Conservation (phyloP, 35 echinoderm and acorn worm genomes). For the Ptychodera flava region DNA sequence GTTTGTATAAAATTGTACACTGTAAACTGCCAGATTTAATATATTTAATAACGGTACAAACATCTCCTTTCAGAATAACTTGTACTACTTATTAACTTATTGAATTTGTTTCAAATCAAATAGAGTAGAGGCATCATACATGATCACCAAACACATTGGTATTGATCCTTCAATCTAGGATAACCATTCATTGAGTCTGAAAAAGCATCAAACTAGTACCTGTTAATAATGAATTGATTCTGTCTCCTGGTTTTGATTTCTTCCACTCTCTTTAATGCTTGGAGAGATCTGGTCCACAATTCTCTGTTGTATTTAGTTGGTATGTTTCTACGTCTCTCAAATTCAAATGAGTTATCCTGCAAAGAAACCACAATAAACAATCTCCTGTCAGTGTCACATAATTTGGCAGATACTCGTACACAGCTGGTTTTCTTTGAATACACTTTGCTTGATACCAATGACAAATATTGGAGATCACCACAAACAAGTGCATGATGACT, state of each 20-base stretch:
- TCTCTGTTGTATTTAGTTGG: constrained; percentile 92
- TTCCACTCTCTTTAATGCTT: constrained; percentile 86
- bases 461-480: too few relatives aligned
- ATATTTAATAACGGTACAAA: too few relatives aligned
- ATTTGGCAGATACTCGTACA: constrained; percentile 87
- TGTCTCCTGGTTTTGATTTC: constrained; percentile 91
- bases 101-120: too few relatives aligned
- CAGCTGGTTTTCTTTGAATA: constrained; percentile 85
- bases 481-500: too few relatives aligned
- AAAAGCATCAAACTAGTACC: too few relatives aligned
- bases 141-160: neutral
- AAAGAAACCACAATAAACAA: constrained; percentile 48
- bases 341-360: constrained; percentile 97
- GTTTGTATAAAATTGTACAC: too few relatives aligned
- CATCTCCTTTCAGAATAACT: too few relatives aligned
- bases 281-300: constrained; percentile 87
- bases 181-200: neutral
- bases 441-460: too few relatives aligned
- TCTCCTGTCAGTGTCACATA: constrained; percentile 77
- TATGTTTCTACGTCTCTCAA: constrained; percentile 95
- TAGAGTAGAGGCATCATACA: too few relatives aligned
- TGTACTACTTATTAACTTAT: too few relatives aligned
- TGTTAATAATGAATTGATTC: constrained; percentile 94
- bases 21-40: too few relatives aligned
- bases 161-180: neutral